Evolutionary conservation across 2,888 invertebrate genomes (phyloP).

Genomic region (Sialis lutaria): DNA sequence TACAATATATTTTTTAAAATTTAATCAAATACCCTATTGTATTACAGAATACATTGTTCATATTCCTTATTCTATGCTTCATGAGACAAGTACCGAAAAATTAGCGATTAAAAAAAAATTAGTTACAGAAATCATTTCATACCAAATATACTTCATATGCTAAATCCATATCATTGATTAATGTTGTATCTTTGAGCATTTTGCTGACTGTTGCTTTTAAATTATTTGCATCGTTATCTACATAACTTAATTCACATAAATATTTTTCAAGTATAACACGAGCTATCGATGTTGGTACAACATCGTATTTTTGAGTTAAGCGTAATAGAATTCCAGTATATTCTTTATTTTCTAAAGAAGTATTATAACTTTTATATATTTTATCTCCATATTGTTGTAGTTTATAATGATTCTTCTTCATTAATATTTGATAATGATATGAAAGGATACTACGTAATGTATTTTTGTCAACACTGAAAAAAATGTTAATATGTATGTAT

Average conservation of each 20-base stretch:
- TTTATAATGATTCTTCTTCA: constrained; percentile 43
- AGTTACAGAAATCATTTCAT: constrained; percentile 16
- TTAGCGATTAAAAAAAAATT: constrained; percentile 20
- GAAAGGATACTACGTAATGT: constrained; percentile 56
- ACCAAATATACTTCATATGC: constrained; percentile 62
- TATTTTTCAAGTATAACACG: constrained; percentile 37
- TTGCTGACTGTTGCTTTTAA: constrained; percentile 28
- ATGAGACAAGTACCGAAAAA: too few species aligned
- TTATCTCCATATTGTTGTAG: constrained; percentile 33
- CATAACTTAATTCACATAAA: constrained; percentile 18
- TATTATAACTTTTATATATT: constrained; percentile 28
- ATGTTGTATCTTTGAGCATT: constrained; percentile 50
- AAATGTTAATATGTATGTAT: too few species aligned
- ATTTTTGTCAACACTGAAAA: constrained; percentile 33
- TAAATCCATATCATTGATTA: constrained; percentile 50
- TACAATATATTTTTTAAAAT: too few species aligned
- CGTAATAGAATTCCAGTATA: constrained; percentile 41
- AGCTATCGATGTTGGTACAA: constrained; percentile 40
- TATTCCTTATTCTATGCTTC: too few species aligned
- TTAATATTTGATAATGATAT: constrained; percentile 41
- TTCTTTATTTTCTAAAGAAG: constrained; percentile 23
- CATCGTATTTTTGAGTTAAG: constrained; percentile 31
- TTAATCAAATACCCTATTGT: too few species aligned
- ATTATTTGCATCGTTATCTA: constrained; percentile 9
- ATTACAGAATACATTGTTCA: too few species aligned